Percentiles rank a stretch among this genome's conserved stretches.
These are phyloP conservation scores for Bombus pyrosoma DNA, from an alignment of 1,140 invertebrate genomes.

Conservation along the genomic window DNA sequence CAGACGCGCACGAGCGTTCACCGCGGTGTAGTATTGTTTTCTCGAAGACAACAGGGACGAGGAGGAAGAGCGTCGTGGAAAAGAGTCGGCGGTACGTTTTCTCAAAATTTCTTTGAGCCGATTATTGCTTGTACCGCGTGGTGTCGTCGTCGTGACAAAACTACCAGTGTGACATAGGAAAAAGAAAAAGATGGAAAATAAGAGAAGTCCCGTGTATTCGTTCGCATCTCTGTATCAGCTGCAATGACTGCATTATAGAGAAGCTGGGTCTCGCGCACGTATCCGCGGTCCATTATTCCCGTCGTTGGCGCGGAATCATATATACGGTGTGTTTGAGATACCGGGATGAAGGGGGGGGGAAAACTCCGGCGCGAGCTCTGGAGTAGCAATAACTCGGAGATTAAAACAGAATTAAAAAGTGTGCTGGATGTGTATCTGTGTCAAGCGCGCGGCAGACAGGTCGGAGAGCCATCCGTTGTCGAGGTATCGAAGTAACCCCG, in stretches of 20 bases:
- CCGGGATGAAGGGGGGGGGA: slow-evolving; percentile 54
- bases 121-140: slow-evolving; percentile 5
- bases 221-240: slow-evolving; percentile 15
- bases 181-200: background rate
- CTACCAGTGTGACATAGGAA: background rate
- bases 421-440: slow-evolving; percentile 78
- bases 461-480: slow-evolving; percentile 69
- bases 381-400: slow-evolving; percentile 80
- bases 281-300: slow-evolving; percentile 69
- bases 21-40: background rate
- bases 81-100: background rate
- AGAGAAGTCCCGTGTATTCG: background rate
- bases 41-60: background rate
- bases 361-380: slow-evolving; percentile 54
- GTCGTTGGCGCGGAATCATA: slow-evolving; percentile 56
- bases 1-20: background rate
- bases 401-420: slow-evolving; percentile 82
- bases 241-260: slow-evolving; percentile 53
- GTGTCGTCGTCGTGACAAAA: background rate
- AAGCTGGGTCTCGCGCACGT: background rate
- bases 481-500: slow-evolving; percentile 60
- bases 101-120: slow-evolving; percentile 40
- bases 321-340: slow-evolving; percentile 60
- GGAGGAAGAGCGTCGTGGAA: background rate
- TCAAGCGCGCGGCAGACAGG: slow-evolving; percentile 73